Percentiles rank a stretch among this genome's conserved stretches.
phyloP scores from a whole-genome alignment of 2,888 invertebrate genomes.

The Lycophotia porphyrea region DNA sequence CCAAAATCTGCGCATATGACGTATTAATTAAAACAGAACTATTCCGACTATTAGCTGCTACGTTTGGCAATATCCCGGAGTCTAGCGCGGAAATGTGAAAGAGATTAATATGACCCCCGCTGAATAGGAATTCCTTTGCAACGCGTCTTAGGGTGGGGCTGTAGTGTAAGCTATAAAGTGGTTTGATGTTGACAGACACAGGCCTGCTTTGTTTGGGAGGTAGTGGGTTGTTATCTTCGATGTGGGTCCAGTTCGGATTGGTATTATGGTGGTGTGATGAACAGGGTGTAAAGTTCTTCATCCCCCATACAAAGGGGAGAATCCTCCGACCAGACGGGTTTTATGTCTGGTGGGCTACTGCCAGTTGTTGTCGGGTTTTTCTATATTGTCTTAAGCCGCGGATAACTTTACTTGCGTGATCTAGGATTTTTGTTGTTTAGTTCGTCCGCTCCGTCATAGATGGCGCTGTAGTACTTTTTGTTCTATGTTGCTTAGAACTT shows the following conservation, averaged over 20 bases:
- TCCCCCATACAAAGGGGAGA: too few relatives aligned
- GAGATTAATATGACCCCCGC: constrained; percentile 85
- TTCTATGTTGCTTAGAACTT: too few relatives aligned
- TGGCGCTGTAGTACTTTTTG: too few relatives aligned
- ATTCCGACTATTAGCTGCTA: constrained; percentile 80
- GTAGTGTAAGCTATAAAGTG: constrained; percentile 60
- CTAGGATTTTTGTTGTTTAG: too few relatives aligned
- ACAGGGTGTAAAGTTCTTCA: too few relatives aligned
- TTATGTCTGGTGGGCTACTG: too few relatives aligned
- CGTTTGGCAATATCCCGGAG: constrained; percentile 78
- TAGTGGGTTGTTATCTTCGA: neutral
- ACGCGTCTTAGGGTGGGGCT: constrained; percentile 69
- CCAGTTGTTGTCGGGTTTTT: too few relatives aligned
- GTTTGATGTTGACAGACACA: neutral
- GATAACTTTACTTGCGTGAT: too few relatives aligned
- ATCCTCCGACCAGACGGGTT: too few relatives aligned
- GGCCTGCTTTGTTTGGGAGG: neutral
- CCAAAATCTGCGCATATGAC: constrained; percentile 68
- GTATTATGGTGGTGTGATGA: too few relatives aligned
- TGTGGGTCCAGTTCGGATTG: neutral
- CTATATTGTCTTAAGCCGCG: too few relatives aligned
- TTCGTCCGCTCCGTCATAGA: too few relatives aligned
- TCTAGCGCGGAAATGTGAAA: constrained; percentile 81
- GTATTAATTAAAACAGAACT: constrained; percentile 83
- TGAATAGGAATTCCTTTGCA: constrained; percentile 83